Evolutionary conservation across 1,140 invertebrate genomes (phyloP).

Genomic region (Macrotrachela quadricornifera): DNA sequence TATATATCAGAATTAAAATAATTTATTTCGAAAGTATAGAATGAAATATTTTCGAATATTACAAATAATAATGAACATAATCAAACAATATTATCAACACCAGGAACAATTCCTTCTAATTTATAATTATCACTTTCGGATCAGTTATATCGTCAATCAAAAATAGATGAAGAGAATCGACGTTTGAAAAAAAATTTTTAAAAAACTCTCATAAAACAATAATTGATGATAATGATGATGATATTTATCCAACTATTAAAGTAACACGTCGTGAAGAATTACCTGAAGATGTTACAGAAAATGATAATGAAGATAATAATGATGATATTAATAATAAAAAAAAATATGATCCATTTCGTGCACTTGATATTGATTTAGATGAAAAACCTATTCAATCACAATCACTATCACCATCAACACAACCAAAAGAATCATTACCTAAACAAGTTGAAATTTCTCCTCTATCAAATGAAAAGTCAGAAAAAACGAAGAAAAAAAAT

Average conservation of each 20-base stretch:
- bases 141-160: conserved; percentile 1
- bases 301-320: conserved; percentile 38
- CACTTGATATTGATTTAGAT: conserved; percentile 76
- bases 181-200: conserved; percentile 36
- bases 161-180: conserved; percentile 9
- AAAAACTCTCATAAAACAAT: conserved; percentile 35
- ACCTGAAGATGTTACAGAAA: not conserved
- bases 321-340: conserved; percentile 22
- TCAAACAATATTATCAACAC: no score
- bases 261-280: not conserved
- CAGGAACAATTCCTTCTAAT: no score
- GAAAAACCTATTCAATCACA: conserved; percentile 82
- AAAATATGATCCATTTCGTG: conserved; percentile 33
- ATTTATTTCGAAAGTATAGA: no score
- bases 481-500: no score
- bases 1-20: no score
- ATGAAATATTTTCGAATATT: no score
- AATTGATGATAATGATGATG: conserved; percentile 17
- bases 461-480: no score
- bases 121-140: conserved; percentile 6
- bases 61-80: no score
- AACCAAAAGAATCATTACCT: no score
- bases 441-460: no score
- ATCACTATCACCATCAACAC: no score
- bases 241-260: conserved; percentile 2